Percentiles rank a stretch among this genome's conserved stretches.
Evolutionary conservation across 1,140 invertebrate species (phyloP).

Genomic region (Papilio dardanus): DNA sequence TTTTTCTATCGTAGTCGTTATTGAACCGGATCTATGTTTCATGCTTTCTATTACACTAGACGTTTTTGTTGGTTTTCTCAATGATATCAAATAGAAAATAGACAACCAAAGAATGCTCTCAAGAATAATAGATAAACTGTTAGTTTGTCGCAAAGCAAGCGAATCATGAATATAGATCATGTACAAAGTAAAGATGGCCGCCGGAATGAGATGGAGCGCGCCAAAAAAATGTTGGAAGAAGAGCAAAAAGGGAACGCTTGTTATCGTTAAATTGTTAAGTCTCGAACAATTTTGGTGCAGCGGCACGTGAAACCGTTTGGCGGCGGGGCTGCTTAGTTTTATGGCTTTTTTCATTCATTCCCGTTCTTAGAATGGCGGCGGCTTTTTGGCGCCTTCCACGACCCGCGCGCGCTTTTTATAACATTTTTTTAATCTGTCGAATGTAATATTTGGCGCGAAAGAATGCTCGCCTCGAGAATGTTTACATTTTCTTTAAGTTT

Average conservation of each 20-base stretch:
- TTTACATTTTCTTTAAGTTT: constrained; percentile 38
- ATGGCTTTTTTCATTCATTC: constrained; percentile 76
- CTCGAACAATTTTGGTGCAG: constrained; percentile 68
- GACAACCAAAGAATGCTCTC: background rate
- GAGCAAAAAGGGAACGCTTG: constrained; percentile 50
- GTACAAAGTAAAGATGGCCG: constrained; percentile 37
- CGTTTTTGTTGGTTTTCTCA: constrained; percentile 13
- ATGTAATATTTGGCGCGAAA: constrained; percentile 51
- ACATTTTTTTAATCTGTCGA: constrained; percentile 45
- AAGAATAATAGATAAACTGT: constrained; percentile 31
- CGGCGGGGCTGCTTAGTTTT: constrained; percentile 61
- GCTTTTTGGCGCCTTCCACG: constrained; percentile 76
- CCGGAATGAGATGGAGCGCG: constrained; percentile 51
- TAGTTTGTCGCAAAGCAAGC: constrained; percentile 37
- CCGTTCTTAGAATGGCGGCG: constrained; percentile 71
- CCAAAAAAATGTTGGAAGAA: constrained; percentile 44
- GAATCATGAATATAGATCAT: constrained; percentile 48
- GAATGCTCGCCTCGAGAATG: constrained; percentile 27
- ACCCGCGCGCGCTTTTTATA: constrained; percentile 49
- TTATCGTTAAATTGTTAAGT: constrained; percentile 72
- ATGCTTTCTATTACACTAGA: constrained; percentile 13
- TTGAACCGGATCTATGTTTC: constrained; percentile 30
- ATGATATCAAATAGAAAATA: background rate
- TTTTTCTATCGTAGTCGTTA: constrained; percentile 5
- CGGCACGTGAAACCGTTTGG: constrained; percentile 74